A percentile compares a stretch with the other conserved stretches of the same genome.
These are phyloP conservation scores for Semicossyphus pulcher DNA, from an alignment of 2,113 vertebrate species.

Conservation along the genomic window DNA sequence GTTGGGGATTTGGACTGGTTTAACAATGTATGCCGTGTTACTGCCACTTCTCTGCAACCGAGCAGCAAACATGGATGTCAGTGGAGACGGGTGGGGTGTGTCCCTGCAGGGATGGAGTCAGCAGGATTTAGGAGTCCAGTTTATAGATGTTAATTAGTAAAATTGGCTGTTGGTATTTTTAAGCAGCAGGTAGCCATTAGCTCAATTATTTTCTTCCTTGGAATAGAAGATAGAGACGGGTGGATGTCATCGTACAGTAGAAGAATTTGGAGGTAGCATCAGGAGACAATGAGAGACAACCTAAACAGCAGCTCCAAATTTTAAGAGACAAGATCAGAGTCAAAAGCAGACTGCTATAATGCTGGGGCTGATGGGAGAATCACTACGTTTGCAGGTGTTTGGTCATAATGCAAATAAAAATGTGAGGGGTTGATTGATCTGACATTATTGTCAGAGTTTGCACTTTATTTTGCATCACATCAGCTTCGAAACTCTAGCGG, in stretches of 20 bases:
- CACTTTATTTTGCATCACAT: no score
- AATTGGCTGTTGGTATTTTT: background rate
- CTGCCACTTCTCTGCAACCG: constrained; percentile 11
- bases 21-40: constrained; percentile 17
- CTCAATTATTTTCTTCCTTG: background rate
- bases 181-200: background rate
- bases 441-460: no score
- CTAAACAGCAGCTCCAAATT: background rate
- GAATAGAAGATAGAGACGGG: background rate
- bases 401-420: no score
- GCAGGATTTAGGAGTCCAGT: background rate
- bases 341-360: no score
- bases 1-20: constrained; percentile 35
- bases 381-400: no score
- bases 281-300: background rate
- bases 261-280: background rate
- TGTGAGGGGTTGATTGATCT: no score
- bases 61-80: background rate
- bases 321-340: background rate
- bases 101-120: background rate
- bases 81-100: background rate
- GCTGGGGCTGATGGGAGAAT: no score
- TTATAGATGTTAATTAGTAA: background rate
- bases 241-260: background rate
- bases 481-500: no score